phyloP scores from a whole-genome alignment of 2,113 vertebrate species.

The Thamnophis sirtalis region DNA sequence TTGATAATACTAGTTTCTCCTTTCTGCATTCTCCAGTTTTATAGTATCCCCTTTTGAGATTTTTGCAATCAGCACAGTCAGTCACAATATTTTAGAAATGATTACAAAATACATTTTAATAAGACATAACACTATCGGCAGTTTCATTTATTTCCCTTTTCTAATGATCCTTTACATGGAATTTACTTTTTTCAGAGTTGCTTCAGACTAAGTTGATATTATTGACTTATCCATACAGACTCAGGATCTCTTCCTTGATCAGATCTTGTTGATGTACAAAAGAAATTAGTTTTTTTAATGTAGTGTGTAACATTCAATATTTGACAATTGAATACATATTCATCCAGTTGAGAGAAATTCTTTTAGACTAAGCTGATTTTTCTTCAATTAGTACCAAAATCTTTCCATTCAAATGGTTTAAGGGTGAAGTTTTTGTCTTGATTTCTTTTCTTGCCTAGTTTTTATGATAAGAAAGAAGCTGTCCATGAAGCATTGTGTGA shows the following conservation, averaged over 20 bases:
- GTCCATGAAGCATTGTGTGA: constrained; percentile 90
- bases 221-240: neutral
- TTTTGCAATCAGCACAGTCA: neutral
- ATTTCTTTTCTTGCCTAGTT: constrained; percentile 67
- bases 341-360: neutral
- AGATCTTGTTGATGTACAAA: neutral
- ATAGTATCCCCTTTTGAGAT: neutral
- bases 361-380: neutral
- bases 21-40: neutral
- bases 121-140: neutral
- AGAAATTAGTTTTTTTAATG: neutral
- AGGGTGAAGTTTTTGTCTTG: neutral
- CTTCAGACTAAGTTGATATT: neutral
- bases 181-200: neutral
- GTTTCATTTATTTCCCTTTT: neutral
- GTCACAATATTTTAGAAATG: neutral
- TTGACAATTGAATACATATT: neutral
- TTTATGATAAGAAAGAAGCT: constrained; percentile 78
- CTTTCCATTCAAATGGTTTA: constrained; percentile 16
- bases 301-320: neutral
- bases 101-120: neutral
- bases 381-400: neutral
- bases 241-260: neutral
- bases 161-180: neutral
- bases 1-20: neutral